These are phyloP conservation scores for Proisotoma minuta DNA, from an alignment of 2,888 invertebrate genomes.

Conservation along the genomic window DNA sequence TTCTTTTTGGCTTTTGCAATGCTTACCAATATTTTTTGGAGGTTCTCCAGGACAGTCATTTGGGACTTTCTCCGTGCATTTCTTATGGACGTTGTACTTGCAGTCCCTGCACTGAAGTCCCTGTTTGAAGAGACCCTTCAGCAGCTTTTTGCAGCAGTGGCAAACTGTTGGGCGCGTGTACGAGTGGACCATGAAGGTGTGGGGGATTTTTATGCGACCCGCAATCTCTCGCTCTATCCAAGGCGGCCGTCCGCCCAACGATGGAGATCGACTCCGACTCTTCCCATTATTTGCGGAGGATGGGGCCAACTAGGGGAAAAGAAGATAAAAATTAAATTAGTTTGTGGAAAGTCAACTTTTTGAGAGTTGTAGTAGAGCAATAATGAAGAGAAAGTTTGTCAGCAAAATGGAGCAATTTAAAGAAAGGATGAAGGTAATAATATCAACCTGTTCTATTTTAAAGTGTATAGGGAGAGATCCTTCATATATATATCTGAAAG, in stretches of 20 bases:
- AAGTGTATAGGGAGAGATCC: too few relatives aligned
- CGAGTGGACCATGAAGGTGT: constrained; percentile 93
- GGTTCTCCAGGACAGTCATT: constrained; percentile 83
- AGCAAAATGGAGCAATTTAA: background rate
- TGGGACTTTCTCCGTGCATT: constrained; percentile 82
- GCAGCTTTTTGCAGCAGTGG: constrained; percentile 88
- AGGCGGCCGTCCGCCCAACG: constrained; percentile 60
- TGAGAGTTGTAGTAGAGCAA: background rate
- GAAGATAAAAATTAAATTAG: constrained; percentile 11
- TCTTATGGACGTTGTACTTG: constrained; percentile 92
- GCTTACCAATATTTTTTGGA: constrained; percentile 56
- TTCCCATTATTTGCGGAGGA: constrained; percentile 32
- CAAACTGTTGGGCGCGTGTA: constrained; percentile 97
- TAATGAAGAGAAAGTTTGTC: background rate
- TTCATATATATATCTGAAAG: too few relatives aligned
- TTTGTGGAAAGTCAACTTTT: too few relatives aligned
- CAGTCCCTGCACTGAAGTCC: constrained; percentile 96
- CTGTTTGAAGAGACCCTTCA: constrained; percentile 92
- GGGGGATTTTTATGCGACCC: constrained; percentile 59
- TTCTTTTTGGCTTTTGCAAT: too few relatives aligned
- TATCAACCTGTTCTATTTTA: too few relatives aligned
- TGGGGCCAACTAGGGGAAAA: constrained; percentile 39
- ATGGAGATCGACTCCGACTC: constrained; percentile 64
- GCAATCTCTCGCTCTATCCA: constrained; percentile 70
- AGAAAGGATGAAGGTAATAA: background rate